Conservation (phyloP, 2,888 invertebrate genomes). For the Saturnia japonica region DNA sequence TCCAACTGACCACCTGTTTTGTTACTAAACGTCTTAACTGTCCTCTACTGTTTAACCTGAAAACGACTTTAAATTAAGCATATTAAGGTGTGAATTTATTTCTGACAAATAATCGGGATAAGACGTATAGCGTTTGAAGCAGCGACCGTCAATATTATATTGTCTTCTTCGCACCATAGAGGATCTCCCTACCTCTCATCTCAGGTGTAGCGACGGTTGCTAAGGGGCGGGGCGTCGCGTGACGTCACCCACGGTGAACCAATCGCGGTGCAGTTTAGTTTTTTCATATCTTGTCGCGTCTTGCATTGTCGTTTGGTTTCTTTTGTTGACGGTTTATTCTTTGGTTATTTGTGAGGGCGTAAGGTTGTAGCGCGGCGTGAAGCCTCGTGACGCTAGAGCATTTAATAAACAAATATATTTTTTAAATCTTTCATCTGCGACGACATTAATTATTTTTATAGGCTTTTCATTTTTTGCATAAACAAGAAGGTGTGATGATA, state of each 20-base stretch:
- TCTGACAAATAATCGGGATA: slow-evolving; percentile 25
- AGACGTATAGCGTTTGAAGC: slow-evolving; percentile 30
- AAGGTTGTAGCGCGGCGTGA: background rate
- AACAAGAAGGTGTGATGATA: background rate
- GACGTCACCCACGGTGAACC: slow-evolving; percentile 72
- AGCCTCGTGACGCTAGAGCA: background rate
- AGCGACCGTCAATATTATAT: slow-evolving; percentile 55
- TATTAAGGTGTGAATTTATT: slow-evolving; percentile 27
- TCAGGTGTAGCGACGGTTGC: slow-evolving; percentile 78
- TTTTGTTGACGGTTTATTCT: slow-evolving; percentile 17
- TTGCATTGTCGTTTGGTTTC: slow-evolving; percentile 31
- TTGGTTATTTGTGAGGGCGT: slow-evolving; percentile 10
- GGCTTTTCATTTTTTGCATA: background rate
- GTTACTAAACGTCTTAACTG: slow-evolving; percentile 33
- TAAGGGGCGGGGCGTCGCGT: slow-evolving; percentile 72
- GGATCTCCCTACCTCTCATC: slow-evolving; percentile 70
- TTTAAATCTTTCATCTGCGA: background rate
- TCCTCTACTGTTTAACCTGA: slow-evolving; percentile 23
- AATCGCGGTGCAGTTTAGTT: slow-evolving; percentile 55
- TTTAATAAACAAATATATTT: background rate
- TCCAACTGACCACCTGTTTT: slow-evolving; percentile 67
- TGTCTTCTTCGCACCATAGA: slow-evolving; percentile 61
- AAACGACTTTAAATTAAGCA: slow-evolving; percentile 12
- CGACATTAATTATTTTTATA: background rate
- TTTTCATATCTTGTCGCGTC: slow-evolving; percentile 18